Conservation (phyloP, 2,888 invertebrate genomes). For the Sminthurides aquaticus region DNA sequence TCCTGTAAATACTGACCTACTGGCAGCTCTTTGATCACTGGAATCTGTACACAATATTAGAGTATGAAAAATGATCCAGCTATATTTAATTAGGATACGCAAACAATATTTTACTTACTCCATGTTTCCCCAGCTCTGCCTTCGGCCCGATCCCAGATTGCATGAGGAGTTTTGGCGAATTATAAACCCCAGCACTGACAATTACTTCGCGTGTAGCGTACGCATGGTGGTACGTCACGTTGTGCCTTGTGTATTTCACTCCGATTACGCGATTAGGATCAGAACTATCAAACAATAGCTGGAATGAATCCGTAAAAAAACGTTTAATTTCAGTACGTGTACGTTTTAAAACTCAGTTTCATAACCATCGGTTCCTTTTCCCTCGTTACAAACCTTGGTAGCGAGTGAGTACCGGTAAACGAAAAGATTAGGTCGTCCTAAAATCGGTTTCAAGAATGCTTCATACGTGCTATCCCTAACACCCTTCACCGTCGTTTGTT, state of each 20-base stretch:
- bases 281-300: not conserved
- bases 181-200: not conserved
- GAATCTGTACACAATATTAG: no score
- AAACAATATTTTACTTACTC: not conserved
- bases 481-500: not conserved
- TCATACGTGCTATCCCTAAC: not conserved
- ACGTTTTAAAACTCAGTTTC: no score
- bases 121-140: not conserved
- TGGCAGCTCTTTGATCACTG: slow-evolving; percentile 8
- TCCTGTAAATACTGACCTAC: slow-evolving; percentile 18
- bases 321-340: no score
- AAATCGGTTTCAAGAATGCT: not conserved
- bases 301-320: no score
- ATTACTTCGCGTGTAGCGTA: not conserved
- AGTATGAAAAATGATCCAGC: no score
- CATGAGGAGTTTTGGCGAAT: not conserved
- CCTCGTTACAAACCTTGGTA: not conserved
- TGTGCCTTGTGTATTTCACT: not conserved
- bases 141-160: not conserved
- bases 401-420: not conserved
- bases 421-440: not conserved
- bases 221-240: not conserved
- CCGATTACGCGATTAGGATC: not conserved
- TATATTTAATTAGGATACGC: no score
- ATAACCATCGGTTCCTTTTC: not conserved